Evolutionary conservation across 2,113 vertebrate genomes (phyloP).

Genomic region (Chiloscyllium plagiosum): DNA sequence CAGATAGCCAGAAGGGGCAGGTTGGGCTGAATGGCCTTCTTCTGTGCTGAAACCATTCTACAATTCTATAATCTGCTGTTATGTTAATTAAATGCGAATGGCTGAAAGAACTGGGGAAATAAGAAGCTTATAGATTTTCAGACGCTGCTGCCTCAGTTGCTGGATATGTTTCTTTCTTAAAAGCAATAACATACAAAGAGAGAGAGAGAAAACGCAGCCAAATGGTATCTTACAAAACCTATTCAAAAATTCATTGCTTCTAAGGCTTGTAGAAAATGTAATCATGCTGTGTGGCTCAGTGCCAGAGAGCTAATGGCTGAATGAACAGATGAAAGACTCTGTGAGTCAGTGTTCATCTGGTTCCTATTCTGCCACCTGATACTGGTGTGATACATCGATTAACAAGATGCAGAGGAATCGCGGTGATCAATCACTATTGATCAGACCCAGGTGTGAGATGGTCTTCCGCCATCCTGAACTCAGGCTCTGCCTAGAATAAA

Average conservation of each 20-base stretch:
- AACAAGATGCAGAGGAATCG: background rate
- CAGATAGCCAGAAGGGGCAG: too few relatives aligned
- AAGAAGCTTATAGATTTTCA: background rate
- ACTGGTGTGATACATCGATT: background rate
- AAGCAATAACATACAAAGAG: background rate
- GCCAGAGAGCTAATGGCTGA: background rate
- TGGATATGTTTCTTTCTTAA: background rate
- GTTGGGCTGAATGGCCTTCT: too few relatives aligned
- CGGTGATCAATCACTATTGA: background rate
- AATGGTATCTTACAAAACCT: background rate
- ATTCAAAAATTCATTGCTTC: background rate
- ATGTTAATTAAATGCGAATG: background rate
- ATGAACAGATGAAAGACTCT: too few relatives aligned
- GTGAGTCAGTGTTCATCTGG: background rate
- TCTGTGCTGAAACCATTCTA: too few relatives aligned
- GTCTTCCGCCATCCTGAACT: background rate
- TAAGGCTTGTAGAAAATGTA: background rate
- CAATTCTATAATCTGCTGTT: background rate
- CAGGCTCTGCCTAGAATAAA: background rate
- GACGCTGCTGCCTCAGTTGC: background rate
- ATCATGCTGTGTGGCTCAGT: background rate
- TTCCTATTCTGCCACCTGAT: background rate
- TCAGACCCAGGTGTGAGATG: background rate
- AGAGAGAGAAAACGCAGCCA: background rate
- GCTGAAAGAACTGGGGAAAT: background rate